phyloP scores from a whole-genome alignment of 2,797 vertebrate species.

The Esox lucius region DNA sequence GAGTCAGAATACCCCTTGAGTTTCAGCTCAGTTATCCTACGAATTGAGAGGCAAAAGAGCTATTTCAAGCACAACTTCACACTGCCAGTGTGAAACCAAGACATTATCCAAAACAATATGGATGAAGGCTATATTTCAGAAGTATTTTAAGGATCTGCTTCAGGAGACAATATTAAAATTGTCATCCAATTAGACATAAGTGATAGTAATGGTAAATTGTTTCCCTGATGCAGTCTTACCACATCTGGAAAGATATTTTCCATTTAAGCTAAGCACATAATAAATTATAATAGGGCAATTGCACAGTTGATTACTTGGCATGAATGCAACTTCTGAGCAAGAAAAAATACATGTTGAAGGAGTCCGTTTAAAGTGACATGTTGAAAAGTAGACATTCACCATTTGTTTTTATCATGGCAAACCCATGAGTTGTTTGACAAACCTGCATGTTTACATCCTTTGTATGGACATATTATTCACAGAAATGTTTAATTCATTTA shows the following conservation, averaged over 20 bases:
- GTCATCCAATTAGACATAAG: too few relatives aligned
- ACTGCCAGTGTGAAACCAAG: background rate
- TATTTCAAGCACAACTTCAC: background rate
- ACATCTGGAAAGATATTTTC: too few relatives aligned
- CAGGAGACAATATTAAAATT: background rate
- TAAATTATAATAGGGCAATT: too few relatives aligned
- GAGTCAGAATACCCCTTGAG: background rate
- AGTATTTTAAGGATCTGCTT: background rate
- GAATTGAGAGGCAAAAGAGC: background rate
- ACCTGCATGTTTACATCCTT: background rate
- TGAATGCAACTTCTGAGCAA: too few relatives aligned
- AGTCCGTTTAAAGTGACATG: too few relatives aligned
- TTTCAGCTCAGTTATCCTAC: conserved; percentile 8
- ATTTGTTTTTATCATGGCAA: background rate
- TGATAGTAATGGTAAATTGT: too few relatives aligned
- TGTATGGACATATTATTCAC: background rate
- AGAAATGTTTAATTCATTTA: too few relatives aligned
- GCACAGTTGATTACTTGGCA: too few relatives aligned
- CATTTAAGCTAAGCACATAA: too few relatives aligned
- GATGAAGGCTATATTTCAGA: background rate
- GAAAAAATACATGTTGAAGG: too few relatives aligned
- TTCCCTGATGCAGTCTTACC: too few relatives aligned
- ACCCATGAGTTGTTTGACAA: too few relatives aligned
- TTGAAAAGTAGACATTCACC: background rate
- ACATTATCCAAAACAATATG: background rate